Evolutionary conservation across 2,888 invertebrate species (phyloP), one percentile per base, ranked within the genome.

Genomic region (Acrobasis repandana): DNA sequence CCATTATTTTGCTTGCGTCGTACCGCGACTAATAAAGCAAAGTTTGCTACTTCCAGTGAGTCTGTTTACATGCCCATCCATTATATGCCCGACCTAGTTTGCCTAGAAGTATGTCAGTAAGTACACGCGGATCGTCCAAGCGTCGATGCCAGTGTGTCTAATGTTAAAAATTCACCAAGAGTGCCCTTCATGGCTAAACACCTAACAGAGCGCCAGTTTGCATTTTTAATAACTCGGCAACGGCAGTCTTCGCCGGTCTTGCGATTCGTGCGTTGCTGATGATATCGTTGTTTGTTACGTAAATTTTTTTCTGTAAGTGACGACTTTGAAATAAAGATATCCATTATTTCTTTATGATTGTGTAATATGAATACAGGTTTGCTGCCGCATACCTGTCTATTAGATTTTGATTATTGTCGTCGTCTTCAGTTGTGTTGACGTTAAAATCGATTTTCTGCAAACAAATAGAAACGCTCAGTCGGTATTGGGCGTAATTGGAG

Each of bases 141-240:
- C 48, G 57, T 57, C 47, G 63, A 60, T 60, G 62, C 56, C 63
- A 62, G 64, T 66, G 63, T 67, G 61, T 64, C 67, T 67, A 65
- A 60, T 63, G 66, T 77, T 69, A 79, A 75, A 74, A 72, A 79
- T 73, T 69, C 70, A 79, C 46, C 61, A 65, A 61, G 57, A 60
- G 58, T 64, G 63, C 73, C 65, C 71, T 73, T 72, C 64, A 69
- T 70, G 73, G 73, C 67, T 73, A 71, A 70, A 77, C 75, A 74
- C 70, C 70, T 74, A 70, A 66, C 68, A 64, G 70, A 59, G 72
- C 72, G 66, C 69, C 67, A 71, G 67, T 73, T 70, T 77, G 71
- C 70, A 79, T 77, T 73, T 77, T 80, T 77, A 75, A 79, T 82
- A 72, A 67, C 66, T 54, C 66, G 64, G 63, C 71, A 72, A 77